Evolutionary conservation across 2,797 vertebrate genomes (phyloP).

Genomic region (Thamnophis elegans): DNA sequence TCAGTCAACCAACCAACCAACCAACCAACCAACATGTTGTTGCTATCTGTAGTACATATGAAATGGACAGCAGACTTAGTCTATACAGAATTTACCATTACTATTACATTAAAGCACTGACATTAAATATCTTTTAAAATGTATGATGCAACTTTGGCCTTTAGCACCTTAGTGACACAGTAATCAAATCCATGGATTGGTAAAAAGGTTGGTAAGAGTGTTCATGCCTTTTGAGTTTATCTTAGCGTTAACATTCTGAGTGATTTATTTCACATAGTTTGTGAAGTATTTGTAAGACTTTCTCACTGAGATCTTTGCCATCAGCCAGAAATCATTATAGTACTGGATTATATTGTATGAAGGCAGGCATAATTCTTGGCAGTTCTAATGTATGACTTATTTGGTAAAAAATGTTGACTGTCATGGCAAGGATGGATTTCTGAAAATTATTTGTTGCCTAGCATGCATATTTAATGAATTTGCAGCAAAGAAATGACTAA

Average conservation of each 20-base stretch:
- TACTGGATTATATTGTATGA: not conserved
- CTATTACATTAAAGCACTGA: not conserved
- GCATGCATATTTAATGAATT: not conserved
- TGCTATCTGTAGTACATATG: not conserved
- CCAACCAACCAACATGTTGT: not conserved
- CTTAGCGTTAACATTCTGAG: not conserved
- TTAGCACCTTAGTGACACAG: not conserved
- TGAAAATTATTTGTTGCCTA: not conserved
- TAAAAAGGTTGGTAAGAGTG: not conserved
- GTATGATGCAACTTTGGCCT: not conserved
- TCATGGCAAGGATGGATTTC: not conserved
- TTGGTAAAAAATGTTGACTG: not conserved
- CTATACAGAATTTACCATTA: not conserved
- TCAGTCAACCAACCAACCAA: not conserved
- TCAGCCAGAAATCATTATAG: not conserved
- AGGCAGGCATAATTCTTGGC: not conserved
- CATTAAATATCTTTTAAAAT: not conserved
- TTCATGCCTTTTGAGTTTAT: not conserved
- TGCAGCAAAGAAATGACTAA: not conserved
- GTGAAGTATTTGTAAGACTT: slow-evolving; percentile 2
- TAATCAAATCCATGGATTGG: not conserved
- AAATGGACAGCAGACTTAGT: not conserved
- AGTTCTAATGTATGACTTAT: not conserved
- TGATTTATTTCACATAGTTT: slow-evolving; percentile 9
- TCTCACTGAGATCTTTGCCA: not conserved